A percentile compares a stretch with the other conserved stretches of the same genome.
Evolutionary conservation across 2,888 invertebrate species (phyloP).

Genomic region (Tuberolachnus salignus): DNA sequence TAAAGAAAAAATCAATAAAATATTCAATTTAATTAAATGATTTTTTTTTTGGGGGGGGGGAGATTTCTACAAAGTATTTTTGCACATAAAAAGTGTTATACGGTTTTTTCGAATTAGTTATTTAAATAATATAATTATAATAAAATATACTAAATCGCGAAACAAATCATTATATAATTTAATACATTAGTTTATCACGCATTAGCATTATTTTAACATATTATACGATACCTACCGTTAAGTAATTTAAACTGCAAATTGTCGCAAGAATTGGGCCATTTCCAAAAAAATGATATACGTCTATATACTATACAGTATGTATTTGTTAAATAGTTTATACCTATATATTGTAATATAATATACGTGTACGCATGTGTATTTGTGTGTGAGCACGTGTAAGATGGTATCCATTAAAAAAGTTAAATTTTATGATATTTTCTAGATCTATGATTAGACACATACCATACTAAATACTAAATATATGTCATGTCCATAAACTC

Average conservation of each 20-base stretch:
- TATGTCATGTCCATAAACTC: constrained; percentile 18
- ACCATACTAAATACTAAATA: background rate
- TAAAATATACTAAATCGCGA: background rate
- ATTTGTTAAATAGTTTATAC: background rate
- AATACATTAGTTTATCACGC: background rate
- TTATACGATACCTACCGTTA: background rate
- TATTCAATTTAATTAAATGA: too few relatives aligned
- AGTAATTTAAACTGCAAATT: background rate
- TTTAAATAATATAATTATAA: too few relatives aligned
- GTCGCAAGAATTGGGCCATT: constrained; percentile 18
- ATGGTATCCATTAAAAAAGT: constrained; percentile 29
- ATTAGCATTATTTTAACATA: background rate
- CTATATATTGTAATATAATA: background rate
- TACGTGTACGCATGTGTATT: background rate
- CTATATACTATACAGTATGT: background rate
- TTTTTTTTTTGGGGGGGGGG: too few relatives aligned
- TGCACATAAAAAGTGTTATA: too few relatives aligned
- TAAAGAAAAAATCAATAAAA: too few relatives aligned
- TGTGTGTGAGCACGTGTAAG: background rate
- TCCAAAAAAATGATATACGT: constrained; percentile 17
- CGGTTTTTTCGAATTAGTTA: too few relatives aligned
- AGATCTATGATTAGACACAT: constrained; percentile 51
- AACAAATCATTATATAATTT: background rate
- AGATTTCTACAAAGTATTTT: too few relatives aligned
- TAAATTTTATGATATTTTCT: constrained; percentile 26